These are phyloP conservation scores for Anthopleura sola DNA, from an alignment of 64 coral and sea anemone species.

Conservation along the genomic window DNA sequence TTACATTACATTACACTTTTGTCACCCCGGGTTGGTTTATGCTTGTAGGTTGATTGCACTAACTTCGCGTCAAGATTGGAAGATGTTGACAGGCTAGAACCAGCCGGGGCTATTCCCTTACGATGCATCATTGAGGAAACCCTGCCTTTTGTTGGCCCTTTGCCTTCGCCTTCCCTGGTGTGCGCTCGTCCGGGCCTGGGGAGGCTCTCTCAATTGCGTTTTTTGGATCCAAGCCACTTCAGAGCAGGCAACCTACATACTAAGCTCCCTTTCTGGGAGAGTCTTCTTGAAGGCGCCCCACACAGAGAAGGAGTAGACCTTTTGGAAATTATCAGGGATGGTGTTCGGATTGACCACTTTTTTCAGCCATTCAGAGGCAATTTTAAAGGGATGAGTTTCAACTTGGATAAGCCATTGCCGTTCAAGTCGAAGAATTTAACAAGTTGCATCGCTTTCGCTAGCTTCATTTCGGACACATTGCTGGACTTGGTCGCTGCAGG, in stretches of 20 bases:
- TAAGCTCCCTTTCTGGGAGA: neutral
- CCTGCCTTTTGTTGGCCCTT: constrained; percentile 38
- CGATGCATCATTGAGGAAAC: neutral
- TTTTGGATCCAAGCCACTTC: constrained; percentile 1
- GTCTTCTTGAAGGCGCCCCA: neutral
- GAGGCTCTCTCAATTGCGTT: neutral
- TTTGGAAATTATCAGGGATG: constrained; percentile 12
- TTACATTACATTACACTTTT: too few relatives aligned
- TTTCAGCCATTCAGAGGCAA: constrained; percentile 8
- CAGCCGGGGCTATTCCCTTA: too few relatives aligned
- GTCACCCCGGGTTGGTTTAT: too few relatives aligned
- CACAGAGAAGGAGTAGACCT: neutral
- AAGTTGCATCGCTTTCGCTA: constrained; percentile 18
- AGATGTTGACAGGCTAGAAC: too few relatives aligned
- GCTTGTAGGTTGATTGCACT: too few relatives aligned
- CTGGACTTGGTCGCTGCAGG: too few relatives aligned
- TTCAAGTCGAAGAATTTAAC: constrained; percentile 2
- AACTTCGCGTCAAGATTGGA: too few relatives aligned
- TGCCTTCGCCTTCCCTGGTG: constrained; percentile 11
- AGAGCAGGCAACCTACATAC: constrained; percentile 3
- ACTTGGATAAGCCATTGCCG: neutral
- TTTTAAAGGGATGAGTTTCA: constrained; percentile 5
- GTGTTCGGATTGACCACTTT: constrained; percentile 10
- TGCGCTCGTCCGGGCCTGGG: neutral
- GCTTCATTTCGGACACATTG: constrained; percentile 3